A percentile compares a stretch with the other conserved stretches of the same genome.
Conservation (phyloP, 2,888 invertebrate genomes). For the Hipparchia semele region DNA sequence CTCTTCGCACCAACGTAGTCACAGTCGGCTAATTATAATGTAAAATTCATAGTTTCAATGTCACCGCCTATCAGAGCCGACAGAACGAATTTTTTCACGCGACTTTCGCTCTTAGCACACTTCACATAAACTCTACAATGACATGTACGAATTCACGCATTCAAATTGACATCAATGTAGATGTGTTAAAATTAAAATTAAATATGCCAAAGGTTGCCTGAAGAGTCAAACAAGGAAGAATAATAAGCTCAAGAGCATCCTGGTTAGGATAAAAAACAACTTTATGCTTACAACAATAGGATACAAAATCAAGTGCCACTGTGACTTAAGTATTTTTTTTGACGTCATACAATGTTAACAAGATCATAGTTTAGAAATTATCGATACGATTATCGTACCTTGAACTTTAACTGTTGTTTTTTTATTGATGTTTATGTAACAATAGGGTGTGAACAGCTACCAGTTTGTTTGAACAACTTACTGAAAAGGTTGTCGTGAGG, state of each 20-base stretch:
- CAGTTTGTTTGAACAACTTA: slow-evolving; percentile 5
- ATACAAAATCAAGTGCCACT: slow-evolving; percentile 7
- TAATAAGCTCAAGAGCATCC: slow-evolving; percentile 39
- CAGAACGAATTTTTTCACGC: slow-evolving; percentile 23
- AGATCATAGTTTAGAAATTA: slow-evolving; percentile 19
- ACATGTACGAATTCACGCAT: slow-evolving; percentile 22
- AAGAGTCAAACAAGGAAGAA: slow-evolving; percentile 42
- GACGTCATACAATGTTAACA: slow-evolving; percentile 18
- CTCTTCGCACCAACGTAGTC: slow-evolving; percentile 28
- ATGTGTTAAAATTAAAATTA: slow-evolving; percentile 29
- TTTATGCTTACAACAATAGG: slow-evolving; percentile 19
- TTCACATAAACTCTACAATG: slow-evolving; percentile 26
- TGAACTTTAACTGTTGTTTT: slow-evolving; percentile 20
- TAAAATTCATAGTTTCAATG: slow-evolving; percentile 48
- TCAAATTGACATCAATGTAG: slow-evolving; percentile 23
- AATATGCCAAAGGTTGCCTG: slow-evolving; percentile 43
- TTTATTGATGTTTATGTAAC: slow-evolving; percentile 10
- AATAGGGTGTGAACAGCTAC: slow-evolving; percentile 15
- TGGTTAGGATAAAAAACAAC: slow-evolving; percentile 34
- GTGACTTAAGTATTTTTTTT: not conserved
- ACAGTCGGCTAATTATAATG: slow-evolving; percentile 39
- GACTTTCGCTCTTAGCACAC: slow-evolving; percentile 34
- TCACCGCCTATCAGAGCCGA: slow-evolving; percentile 41
- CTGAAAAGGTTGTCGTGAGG: slow-evolving; percentile 2
- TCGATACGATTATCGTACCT: slow-evolving; percentile 5